Conservation (phyloP, 2,797 vertebrate genomes). For the Zenarchopterus dispar region DNA sequence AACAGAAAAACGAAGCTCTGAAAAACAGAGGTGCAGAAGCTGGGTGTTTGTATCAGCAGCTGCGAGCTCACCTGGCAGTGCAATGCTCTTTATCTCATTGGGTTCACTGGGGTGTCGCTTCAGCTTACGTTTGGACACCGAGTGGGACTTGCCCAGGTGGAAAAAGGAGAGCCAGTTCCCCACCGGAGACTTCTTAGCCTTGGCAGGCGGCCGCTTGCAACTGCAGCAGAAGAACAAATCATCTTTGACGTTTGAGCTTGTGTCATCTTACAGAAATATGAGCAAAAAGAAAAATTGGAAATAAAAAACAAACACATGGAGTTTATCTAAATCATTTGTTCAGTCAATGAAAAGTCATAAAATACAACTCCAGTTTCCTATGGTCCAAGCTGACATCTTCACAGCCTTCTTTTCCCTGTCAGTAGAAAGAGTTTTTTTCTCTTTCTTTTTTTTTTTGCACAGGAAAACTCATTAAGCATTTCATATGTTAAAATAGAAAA, state of each 20-base stretch:
- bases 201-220: conserved; percentile 89
- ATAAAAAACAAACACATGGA: no score
- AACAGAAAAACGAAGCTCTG: background rate
- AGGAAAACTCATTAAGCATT: no score
- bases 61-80: conserved; percentile 86
- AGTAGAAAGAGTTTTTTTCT: no score
- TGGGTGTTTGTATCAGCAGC: conserved; percentile 2
- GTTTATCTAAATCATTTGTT: no score
- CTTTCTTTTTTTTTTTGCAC: no score
- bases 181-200: conserved; percentile 95
- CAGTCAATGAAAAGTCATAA: no score
- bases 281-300: background rate
- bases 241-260: conserved; percentile 4
- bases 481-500: no score
- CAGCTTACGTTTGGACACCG: conserved; percentile 91
- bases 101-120: conserved; percentile 96
- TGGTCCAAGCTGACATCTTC: no score
- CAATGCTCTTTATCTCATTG: conserved; percentile 92
- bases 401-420: no score
- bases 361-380: no score
- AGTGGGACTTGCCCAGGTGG: conserved; percentile 92
- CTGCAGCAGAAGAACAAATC: conserved; percentile 44
- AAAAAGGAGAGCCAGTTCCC: conserved; percentile 98
- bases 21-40: background rate
- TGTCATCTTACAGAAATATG: background rate